phyloP scores from a whole-genome alignment of 1,140 invertebrate genomes.

The Drosophila fuyamai region DNA sequence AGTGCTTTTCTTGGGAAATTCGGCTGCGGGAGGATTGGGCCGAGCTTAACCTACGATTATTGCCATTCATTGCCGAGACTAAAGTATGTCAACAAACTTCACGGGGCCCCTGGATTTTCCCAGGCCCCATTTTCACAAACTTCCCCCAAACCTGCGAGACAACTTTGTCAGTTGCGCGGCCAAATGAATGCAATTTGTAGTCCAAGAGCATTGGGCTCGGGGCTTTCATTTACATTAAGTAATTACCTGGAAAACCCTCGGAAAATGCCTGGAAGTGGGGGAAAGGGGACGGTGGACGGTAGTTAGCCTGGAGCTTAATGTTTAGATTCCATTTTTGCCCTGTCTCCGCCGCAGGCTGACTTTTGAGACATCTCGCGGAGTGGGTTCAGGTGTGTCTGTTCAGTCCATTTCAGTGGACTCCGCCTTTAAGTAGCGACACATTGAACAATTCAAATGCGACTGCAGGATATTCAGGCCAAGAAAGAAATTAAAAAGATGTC shows the following conservation, averaged over 20 bases:
- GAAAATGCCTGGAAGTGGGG: neutral
- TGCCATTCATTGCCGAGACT: slow-evolving; percentile 62
- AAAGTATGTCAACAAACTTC: slow-evolving; percentile 61
- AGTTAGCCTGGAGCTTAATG: slow-evolving; percentile 21
- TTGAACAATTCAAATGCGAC: neutral
- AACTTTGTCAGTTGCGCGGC: slow-evolving; percentile 22
- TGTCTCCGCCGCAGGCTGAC: slow-evolving; percentile 5
- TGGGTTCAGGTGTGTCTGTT: neutral
- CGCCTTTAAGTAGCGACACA: slow-evolving; percentile 6
- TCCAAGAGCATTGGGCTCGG: slow-evolving; percentile 37
- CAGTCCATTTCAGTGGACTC: slow-evolving; percentile 4
- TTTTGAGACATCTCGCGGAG: neutral
- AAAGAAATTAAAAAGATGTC: no score
- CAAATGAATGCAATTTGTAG: slow-evolving; percentile 65
- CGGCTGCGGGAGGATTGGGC: no score
- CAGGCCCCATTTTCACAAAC: neutral
- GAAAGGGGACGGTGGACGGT: neutral
- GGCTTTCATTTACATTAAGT: slow-evolving; percentile 72
- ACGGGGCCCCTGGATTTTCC: neutral
- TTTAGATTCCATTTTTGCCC: slow-evolving; percentile 19
- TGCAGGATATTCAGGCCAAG: neutral
- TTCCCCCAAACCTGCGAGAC: slow-evolving; percentile 15
- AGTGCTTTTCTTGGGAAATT: slow-evolving; percentile 10
- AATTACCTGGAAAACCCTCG: slow-evolving; percentile 62
- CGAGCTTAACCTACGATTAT: slow-evolving; percentile 55